Evolutionary conservation across 2,888 invertebrate species (phyloP).

Genomic region (Eristalinus sepulchralis): DNA sequence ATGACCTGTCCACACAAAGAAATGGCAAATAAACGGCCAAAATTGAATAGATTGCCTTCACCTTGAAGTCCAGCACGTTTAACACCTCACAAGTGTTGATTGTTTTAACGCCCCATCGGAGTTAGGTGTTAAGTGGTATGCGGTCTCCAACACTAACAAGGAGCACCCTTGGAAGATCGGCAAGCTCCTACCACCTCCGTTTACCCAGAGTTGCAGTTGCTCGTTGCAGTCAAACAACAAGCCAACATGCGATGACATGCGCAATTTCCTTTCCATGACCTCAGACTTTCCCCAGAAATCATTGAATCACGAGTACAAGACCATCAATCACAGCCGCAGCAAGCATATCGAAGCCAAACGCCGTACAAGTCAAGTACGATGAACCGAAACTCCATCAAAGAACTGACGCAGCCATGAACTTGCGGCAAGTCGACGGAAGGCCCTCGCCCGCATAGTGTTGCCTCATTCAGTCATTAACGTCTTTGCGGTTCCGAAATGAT

Average conservation of each 20-base stretch:
- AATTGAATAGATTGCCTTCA: neutral
- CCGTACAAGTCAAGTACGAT: conserved; percentile 24
- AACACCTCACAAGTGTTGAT: neutral
- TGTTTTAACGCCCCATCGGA: neutral
- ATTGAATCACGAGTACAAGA: neutral
- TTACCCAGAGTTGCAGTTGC: no score
- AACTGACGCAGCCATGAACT: conserved; percentile 28
- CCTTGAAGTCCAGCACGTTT: neutral
- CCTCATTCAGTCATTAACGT: conserved; percentile 1
- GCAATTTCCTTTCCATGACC: neutral
- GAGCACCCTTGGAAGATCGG: no score
- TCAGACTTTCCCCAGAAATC: neutral
- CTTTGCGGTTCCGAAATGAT: neutral
- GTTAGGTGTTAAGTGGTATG: neutral
- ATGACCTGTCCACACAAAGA: neutral
- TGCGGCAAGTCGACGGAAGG: conserved; percentile 24
- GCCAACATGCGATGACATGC: neutral
- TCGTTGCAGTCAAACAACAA: neutral
- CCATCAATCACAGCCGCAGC: neutral
- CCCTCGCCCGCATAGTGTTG: conserved; percentile 16
- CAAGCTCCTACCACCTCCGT: no score
- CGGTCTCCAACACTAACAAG: neutral
- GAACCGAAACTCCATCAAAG: conserved; percentile 26
- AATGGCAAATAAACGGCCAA: neutral
- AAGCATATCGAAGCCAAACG: neutral